Conservation (phyloP, 2,888 invertebrate species). For the Lasioglossum oenotherae region DNA sequence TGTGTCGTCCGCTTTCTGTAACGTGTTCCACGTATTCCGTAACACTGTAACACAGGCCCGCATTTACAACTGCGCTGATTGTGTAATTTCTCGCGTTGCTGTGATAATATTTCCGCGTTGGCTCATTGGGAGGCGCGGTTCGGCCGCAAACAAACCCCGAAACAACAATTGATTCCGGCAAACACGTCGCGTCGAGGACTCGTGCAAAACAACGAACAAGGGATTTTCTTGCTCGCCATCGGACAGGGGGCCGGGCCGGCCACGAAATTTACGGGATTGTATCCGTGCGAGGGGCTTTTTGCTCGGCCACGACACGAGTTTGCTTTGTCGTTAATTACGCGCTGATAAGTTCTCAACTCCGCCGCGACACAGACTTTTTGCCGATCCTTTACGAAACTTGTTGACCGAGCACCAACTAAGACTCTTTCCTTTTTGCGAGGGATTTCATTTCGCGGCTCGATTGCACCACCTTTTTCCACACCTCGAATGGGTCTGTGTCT, state of each 20-base stretch:
- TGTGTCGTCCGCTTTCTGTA: not conserved
- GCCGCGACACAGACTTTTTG: slow-evolving; percentile 45
- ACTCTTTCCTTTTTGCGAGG: not conserved
- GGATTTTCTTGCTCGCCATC: slow-evolving; percentile 75
- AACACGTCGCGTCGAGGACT: slow-evolving; percentile 69
- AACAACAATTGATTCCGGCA: slow-evolving; percentile 74
- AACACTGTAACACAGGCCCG: slow-evolving; percentile 40
- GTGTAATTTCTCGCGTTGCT: slow-evolving; percentile 71
- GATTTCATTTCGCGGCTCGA: not conserved
- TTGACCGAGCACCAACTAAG: slow-evolving; percentile 25
- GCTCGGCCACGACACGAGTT: slow-evolving; percentile 67
- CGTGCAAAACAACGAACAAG: slow-evolving; percentile 74
- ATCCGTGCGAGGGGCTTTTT: slow-evolving; percentile 74
- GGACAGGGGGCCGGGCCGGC: slow-evolving; percentile 64
- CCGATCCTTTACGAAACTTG: slow-evolving; percentile 40
- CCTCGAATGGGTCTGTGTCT: not conserved
- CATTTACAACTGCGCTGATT: slow-evolving; percentile 63
- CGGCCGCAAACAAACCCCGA: slow-evolving; percentile 72
- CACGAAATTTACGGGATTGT: slow-evolving; percentile 80
- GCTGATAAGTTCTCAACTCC: slow-evolving; percentile 71
- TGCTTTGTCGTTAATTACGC: slow-evolving; percentile 77
- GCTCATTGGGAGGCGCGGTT: slow-evolving; percentile 68
- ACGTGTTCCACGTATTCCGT: not conserved
- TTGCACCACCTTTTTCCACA: not conserved
- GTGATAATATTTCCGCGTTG: slow-evolving; percentile 71